Base-by-base conservation (phyloP, 2,888 invertebrate species). In the Oscheius sp. region DNA sequence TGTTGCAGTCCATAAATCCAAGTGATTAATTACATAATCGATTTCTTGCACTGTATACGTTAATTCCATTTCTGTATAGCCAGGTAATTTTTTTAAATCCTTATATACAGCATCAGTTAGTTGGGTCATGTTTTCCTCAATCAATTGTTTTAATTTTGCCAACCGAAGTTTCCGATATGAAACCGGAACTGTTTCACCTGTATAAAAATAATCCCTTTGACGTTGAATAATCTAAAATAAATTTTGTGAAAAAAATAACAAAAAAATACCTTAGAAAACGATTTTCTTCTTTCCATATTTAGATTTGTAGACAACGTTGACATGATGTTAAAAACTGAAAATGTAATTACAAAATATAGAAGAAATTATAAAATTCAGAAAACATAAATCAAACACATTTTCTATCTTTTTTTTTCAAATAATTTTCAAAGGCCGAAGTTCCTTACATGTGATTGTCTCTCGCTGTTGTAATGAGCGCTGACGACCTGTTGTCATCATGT, bases 1-100 rank as follows among this genome's bases (percentile, higher is more conserved):
- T 12, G 81, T 73, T 38, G 73, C 64, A 0, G 66, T 51, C 81
- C 81, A 81, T 2, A 71, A 68, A n/a, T 75, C 80, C 38, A 84
- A 41, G 41, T 84, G 78, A 12, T 66, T 64, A 30, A 80, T 54
- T 59, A 75, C 73, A 38, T 80, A 78, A 49, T 77, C 78, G 51
- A 80, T 80, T 61, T 84, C 83, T 20, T 54, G 54, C 17, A 54
- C 54, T 2, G 36, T 36, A n/a, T 54, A 54, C 4, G 33, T 22
- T n/a, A 59, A n/a, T 44, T 59, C 59, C 59, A 59, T 59, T 26
- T 44, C 14, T 0, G 59, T 59, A 28, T 59, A 44, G 8, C 59
- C 59, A 17, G 44, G 41, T 17, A 56, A 24, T 26, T 56, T 41
- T 2, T 22, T n/a, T 1, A 66, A 26, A 44, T 66, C 66, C 45